Conservation (phyloP, 2,113 vertebrate genomes). For the Bubo blakistoni region DNA sequence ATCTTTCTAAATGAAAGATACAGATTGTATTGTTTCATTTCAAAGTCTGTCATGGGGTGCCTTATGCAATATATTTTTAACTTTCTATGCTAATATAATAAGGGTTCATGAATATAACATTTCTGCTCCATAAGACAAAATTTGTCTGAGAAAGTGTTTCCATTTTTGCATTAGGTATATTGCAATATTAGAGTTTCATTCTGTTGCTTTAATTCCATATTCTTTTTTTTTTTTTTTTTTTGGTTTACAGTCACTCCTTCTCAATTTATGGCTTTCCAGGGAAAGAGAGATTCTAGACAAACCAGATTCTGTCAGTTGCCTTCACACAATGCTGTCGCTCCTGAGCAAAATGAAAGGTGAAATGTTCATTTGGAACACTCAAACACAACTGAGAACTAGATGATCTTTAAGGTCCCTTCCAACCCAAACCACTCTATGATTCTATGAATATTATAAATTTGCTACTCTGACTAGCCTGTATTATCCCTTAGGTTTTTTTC, state of each 20-base stretch:
- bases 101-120: not conserved
- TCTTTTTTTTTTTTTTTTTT: not conserved
- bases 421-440: no score
- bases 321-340: conserved; percentile 81
- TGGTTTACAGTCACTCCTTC: conserved; percentile 82
- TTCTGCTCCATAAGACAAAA: not conserved
- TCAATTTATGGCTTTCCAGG: conserved; percentile 90
- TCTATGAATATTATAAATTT: not conserved
- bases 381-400: not conserved
- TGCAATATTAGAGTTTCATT: not conserved
- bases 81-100: not conserved
- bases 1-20: not conserved
- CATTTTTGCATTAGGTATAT: not conserved
- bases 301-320: conserved; percentile 74
- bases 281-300: conserved; percentile 87
- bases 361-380: not conserved
- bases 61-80: not conserved
- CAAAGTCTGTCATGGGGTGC: not conserved
- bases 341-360: conserved; percentile 93
- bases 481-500: not conserved
- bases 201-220: not conserved
- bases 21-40: not conserved
- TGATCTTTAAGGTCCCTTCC: no score
- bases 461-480: not conserved
- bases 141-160: not conserved